Evolutionary conservation across 2,113 vertebrate species (phyloP).

Genomic region (Gadus macrocephalus): DNA sequence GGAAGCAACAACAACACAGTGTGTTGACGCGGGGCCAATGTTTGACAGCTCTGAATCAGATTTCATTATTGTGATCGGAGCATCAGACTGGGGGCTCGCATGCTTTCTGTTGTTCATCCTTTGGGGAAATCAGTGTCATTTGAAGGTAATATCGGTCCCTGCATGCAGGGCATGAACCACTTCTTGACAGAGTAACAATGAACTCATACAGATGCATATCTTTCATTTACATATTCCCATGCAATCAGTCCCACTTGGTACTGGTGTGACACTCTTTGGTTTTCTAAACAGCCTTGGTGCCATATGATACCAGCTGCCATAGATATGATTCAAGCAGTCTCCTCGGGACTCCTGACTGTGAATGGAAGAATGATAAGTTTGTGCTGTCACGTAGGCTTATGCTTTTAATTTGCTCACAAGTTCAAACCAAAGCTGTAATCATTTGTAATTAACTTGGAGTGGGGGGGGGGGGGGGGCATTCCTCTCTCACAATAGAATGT

Average conservation of each 20-base stretch:
- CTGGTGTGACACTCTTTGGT: slow-evolving; percentile 41
- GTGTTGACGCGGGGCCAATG: no score
- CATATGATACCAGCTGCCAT: slow-evolving; percentile 39
- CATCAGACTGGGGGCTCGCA: background rate
- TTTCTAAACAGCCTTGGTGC: slow-evolving; percentile 21
- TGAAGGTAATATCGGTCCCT: slow-evolving; percentile 10
- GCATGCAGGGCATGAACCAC: background rate
- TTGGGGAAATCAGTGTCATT: slow-evolving; percentile 14
- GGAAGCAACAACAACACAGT: no score
- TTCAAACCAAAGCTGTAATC: slow-evolving; percentile 34
- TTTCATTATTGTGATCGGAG: no score
- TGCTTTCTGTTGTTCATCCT: background rate
- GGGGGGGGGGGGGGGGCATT: slow-evolving; percentile 13
- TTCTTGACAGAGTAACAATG: slow-evolving; percentile 5
- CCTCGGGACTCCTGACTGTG: slow-evolving; percentile 21
- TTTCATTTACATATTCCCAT: slow-evolving; percentile 33
- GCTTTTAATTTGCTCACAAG: slow-evolving; percentile 51
- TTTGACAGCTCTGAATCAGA: no score
- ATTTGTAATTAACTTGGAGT: slow-evolving; percentile 35
- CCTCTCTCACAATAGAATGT: slow-evolving; percentile 22
- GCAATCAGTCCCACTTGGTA: slow-evolving; percentile 22
- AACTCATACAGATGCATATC: slow-evolving; percentile 11
- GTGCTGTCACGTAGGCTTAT: slow-evolving; percentile 28
- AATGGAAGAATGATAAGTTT: background rate
- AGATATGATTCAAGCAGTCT: slow-evolving; percentile 28